These are phyloP conservation scores for Machimus atricapillus DNA, from an alignment of 2,888 invertebrate species.

Conservation along the genomic window DNA sequence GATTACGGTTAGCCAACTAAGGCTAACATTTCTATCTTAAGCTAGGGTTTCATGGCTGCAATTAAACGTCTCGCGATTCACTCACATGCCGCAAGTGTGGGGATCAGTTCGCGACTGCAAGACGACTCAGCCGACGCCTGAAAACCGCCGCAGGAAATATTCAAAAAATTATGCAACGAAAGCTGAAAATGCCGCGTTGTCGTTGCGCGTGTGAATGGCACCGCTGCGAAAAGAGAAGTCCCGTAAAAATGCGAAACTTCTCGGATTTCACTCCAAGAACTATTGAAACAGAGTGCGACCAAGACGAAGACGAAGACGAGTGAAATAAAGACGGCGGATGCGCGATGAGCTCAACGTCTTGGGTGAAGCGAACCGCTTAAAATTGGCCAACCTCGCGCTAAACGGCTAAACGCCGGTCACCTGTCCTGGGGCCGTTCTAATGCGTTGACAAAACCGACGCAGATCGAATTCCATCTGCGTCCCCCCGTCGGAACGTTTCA, in stretches of 20 bases:
- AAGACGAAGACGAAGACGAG: not conserved
- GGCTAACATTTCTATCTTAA: not conserved
- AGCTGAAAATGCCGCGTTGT: not conserved
- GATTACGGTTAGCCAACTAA: not conserved
- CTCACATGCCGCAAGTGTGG: not conserved
- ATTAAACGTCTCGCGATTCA: not conserved
- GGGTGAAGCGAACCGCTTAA: constrained; percentile 2
- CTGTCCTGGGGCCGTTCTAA: not conserved
- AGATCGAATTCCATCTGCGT: not conserved
- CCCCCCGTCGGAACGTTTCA: not conserved
- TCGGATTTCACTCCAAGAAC: constrained; percentile 7
- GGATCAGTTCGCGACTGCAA: not conserved
- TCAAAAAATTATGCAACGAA: constrained; percentile 8
- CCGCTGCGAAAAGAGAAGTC: not conserved
- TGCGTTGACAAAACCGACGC: not conserved
- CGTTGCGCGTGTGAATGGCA: not conserved
- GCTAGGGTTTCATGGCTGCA: not conserved
- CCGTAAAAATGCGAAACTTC: constrained; percentile 21
- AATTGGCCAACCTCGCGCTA: constrained; percentile 7
- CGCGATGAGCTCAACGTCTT: not conserved
- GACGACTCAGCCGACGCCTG: not conserved
- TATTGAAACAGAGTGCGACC: constrained; percentile 17
- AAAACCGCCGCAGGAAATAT: not conserved
- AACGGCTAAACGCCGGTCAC: constrained; percentile 7
- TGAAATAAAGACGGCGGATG: not conserved